Evolutionary conservation across 2,888 invertebrate species (phyloP).

Genomic region (Dryadula phaetusa): DNA sequence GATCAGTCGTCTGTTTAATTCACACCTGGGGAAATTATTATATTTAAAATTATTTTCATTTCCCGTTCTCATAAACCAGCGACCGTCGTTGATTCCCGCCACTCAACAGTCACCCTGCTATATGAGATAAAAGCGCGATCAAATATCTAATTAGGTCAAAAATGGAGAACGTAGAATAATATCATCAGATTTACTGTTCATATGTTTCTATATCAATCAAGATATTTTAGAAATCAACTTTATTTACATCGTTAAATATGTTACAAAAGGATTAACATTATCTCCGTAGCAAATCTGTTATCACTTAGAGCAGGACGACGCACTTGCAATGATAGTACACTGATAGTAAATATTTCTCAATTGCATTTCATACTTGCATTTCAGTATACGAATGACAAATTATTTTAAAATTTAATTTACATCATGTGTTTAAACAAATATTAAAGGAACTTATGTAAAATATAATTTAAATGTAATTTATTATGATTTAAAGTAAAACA

Average conservation of each 20-base stretch:
- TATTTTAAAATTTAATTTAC: not conserved
- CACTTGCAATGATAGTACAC: conserved; percentile 50
- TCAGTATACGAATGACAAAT: not conserved
- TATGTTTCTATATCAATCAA: not conserved
- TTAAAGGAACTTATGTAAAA: no score
- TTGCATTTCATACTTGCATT: conserved; percentile 5
- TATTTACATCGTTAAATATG: conserved; percentile 29
- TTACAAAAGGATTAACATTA: conserved; percentile 34
- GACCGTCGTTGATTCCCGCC: no score
- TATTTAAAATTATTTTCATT: no score
- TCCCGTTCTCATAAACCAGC: no score
- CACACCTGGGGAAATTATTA: no score
- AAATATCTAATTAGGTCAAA: no score
- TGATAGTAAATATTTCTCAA: conserved; percentile 46
- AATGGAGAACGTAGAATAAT: not conserved
- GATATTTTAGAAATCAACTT: not conserved
- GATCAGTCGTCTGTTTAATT: no score
- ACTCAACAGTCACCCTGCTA: no score
- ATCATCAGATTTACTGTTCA: not conserved
- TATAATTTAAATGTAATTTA: no score
- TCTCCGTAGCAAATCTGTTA: conserved; percentile 46
- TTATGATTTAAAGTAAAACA: no score
- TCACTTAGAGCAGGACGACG: conserved; percentile 48
- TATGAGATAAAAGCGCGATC: no score
- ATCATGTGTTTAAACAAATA: no score